Base-by-base conservation (phyloP, 2,888 invertebrate species). In the Eristalinus sepulchralis region DNA sequence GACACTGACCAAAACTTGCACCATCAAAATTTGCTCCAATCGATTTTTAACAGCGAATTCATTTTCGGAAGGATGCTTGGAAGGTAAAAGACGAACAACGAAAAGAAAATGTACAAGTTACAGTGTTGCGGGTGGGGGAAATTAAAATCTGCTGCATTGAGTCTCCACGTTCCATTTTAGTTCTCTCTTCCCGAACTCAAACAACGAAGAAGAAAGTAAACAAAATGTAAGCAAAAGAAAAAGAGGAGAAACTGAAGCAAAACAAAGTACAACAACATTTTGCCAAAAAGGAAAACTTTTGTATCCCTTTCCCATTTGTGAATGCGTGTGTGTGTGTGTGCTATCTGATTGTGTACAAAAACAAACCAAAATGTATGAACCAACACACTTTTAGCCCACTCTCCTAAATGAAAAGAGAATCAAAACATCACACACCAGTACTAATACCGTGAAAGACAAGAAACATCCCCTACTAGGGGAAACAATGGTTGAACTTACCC, bases 401-500 rank as follows among this genome's bases (percentile, higher is more conserved):
- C n/a, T 5, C n/a, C n/a, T 3, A 47, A 5, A n/a, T 2, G 47
- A 20, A 39, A 36, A 33, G 36, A 47, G 22, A 55, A 71, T 20
- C 34, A n/a, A 64, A 70, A 53, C 53, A 34, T 36, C 47, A 63
- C 62, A 39, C 13, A 39, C 39, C 13, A 17, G 17, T 9, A 47
- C 47, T 17, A 17, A 47, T 47, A 47, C 47, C n/a, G n/a, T 47
- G 47, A n/a, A 1, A 31, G 47, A 34, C 27, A 66, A 71, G 9
- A 64, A 31, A 36, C 8, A n/a, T 10, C 27, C 57, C 17, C 11
- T 3, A 39, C 0, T 39, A 22, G n/a, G 33, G 33, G 55, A 66
- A 67, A 72, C 53, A 77, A 82, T 59, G 53, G 39, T 13, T 63
- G 57, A 82, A 90, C 92, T 92, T 89, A 92, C 92, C 92, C 95